phyloP scores from a whole-genome alignment of 37 sponge, comb jelly and placozoan species.

The Theonella swinhoei region DNA sequence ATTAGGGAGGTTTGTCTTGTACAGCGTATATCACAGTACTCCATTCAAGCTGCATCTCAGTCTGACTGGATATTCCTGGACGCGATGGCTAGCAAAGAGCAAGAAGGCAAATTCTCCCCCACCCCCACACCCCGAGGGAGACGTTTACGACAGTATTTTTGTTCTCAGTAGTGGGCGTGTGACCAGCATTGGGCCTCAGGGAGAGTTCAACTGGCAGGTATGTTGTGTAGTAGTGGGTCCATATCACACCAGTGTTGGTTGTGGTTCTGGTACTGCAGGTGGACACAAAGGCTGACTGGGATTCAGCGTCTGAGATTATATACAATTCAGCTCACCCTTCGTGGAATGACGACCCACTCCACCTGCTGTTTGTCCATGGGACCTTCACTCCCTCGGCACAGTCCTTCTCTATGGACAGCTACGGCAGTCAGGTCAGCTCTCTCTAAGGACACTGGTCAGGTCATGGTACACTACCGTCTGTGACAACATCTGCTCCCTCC shows the following conservation, averaged over 20 bases:
- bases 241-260: neutral
- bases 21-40: slow-evolving; percentile 27
- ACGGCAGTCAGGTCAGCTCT: slow-evolving; percentile 44
- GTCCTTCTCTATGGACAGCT: slow-evolving; percentile 30
- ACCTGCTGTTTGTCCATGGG: slow-evolving; percentile 33
- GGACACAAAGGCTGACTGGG: slow-evolving; percentile 71
- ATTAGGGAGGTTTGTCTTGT: no score
- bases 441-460: no score
- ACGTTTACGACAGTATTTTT: slow-evolving; percentile 80
- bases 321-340: slow-evolving; percentile 35
- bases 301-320: slow-evolving; percentile 52
- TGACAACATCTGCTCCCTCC: no score
- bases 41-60: slow-evolving; percentile 57
- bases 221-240: neutral
- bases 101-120: neutral
- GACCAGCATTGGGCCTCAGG: slow-evolving; percentile 89
- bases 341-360: slow-evolving; percentile 15
- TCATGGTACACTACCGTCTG: no score
- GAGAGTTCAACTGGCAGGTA: slow-evolving; percentile 96
- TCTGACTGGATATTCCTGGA: slow-evolving; percentile 13
- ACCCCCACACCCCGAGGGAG: slow-evolving; percentile 12
- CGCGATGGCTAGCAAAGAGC: neutral
- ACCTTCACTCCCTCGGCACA: slow-evolving; percentile 68
- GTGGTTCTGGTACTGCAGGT: slow-evolving; percentile 24
- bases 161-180: slow-evolving; percentile 85